Evolutionary conservation across 2,113 vertebrate genomes (phyloP).

Genomic region (Tychaedon coryphoeus): DNA sequence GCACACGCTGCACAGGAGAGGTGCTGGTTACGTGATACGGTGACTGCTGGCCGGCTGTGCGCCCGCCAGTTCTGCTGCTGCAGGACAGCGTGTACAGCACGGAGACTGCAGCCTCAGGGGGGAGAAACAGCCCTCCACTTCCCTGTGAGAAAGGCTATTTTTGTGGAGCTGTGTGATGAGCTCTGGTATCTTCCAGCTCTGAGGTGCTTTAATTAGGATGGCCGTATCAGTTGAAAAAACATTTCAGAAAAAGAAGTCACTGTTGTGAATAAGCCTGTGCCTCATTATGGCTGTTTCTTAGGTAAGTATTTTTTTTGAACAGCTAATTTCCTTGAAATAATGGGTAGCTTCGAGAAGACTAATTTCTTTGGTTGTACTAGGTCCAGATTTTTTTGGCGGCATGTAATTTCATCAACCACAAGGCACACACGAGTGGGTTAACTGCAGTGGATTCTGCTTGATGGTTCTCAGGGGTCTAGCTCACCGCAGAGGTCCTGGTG

Average conservation of each 20-base stretch:
- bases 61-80: background rate
- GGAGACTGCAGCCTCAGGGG: background rate
- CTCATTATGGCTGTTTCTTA: background rate
- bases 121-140: background rate
- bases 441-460: background rate
- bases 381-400: background rate
- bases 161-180: background rate
- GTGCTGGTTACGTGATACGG: background rate
- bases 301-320: background rate
- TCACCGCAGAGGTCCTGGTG: background rate
- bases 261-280: background rate
- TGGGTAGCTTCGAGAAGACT: background rate
- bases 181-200: background rate
- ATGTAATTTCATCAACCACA: background rate
- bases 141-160: conserved; percentile 2
- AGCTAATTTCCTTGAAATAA: background rate
- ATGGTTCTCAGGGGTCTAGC: background rate
- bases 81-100: background rate
- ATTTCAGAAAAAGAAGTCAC: background rate
- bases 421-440: background rate
- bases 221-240: background rate
- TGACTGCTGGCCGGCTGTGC: background rate
- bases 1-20: background rate
- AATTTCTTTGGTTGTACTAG: background rate
- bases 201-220: background rate